phyloP scores from a whole-genome alignment of 2,113 vertebrate genomes.

The Dipodomys merriami region DNA sequence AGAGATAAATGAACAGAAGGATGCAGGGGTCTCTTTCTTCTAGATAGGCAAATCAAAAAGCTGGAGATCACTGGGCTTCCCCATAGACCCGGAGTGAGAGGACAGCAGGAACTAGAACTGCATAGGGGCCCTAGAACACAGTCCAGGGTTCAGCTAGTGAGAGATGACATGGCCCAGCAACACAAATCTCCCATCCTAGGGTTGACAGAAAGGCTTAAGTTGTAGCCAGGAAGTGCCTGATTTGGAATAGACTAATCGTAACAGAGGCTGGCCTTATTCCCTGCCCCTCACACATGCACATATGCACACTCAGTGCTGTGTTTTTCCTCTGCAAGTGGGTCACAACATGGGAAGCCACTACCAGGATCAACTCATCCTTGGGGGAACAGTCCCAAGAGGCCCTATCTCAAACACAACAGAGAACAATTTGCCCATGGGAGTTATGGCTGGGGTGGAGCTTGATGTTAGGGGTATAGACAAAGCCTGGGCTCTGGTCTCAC shows the following conservation, averaged over 20 bases:
- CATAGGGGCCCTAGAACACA: neutral
- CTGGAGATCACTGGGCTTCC: neutral
- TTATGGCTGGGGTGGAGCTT: neutral
- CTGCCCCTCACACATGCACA: neutral
- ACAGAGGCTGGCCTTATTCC: neutral
- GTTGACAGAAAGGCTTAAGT: neutral
- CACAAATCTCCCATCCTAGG: too few relatives aligned
- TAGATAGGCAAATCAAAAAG: neutral
- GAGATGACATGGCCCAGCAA: fast-evolving
- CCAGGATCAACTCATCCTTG: neutral
- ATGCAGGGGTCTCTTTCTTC: neutral
- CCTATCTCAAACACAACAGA: neutral
- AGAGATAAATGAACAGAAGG: neutral
- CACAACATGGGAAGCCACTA: neutral
- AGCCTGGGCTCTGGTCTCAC: neutral
- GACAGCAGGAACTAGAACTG: neutral
- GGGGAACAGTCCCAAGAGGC: neutral
- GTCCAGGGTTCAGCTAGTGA: neutral
- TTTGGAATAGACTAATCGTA: fast-evolving
- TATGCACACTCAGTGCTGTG: neutral
- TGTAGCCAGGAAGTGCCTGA: neutral
- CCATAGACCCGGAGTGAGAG: neutral
- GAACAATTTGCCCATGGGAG: neutral
- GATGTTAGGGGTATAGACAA: neutral
- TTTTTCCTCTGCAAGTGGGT: neutral